Evolutionary conservation across 2,888 invertebrate species (phyloP).

Genomic region (Syritta pipiens): DNA sequence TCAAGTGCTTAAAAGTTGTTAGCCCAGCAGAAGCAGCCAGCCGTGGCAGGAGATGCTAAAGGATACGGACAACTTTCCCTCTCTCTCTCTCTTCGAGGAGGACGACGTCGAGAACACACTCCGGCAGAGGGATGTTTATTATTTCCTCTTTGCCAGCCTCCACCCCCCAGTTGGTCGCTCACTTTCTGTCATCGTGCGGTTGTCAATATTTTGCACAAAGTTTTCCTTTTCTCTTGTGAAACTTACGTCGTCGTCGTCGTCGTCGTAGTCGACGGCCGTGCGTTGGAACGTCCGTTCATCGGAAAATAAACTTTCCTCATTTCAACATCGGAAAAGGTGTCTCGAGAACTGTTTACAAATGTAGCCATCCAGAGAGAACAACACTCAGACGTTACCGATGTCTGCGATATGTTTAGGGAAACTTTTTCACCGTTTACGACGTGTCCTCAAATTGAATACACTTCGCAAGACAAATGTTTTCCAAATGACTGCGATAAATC

Average conservation of each 20-base stretch:
- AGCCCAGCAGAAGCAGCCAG: slow-evolving; percentile 39
- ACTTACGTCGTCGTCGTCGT: slow-evolving; percentile 15
- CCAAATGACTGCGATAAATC: slow-evolving; percentile 64
- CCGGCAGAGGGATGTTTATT: slow-evolving; percentile 44
- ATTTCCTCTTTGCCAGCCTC: slow-evolving; percentile 62
- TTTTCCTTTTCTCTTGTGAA: slow-evolving; percentile 37
- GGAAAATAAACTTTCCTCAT: slow-evolving; percentile 49
- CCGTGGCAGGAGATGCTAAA: slow-evolving; percentile 19
- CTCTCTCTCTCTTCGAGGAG: slow-evolving; percentile 4
- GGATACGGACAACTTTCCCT: slow-evolving; percentile 50
- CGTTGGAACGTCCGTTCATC: not conserved
- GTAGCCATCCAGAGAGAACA: slow-evolving; percentile 21
- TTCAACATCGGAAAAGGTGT: slow-evolving; percentile 60
- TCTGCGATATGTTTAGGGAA: slow-evolving; percentile 58
- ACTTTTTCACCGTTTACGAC: slow-evolving; percentile 60
- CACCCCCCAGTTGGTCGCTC: too few relatives aligned
- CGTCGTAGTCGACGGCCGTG: too few relatives aligned
- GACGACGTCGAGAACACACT: not conserved
- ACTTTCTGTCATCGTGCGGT: slow-evolving; percentile 53
- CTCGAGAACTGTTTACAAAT: slow-evolving; percentile 65
- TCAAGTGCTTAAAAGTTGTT: slow-evolving; percentile 59
- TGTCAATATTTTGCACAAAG: slow-evolving; percentile 64
- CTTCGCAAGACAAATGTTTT: slow-evolving; percentile 66
- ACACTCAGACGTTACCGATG: slow-evolving; percentile 12
- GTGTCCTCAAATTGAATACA: slow-evolving; percentile 64